A percentile compares a stretch with the other conserved stretches of the same genome.
Evolutionary conservation across 2,888 invertebrate species (phyloP).

Genomic region (Bugulina stolonifera): DNA sequence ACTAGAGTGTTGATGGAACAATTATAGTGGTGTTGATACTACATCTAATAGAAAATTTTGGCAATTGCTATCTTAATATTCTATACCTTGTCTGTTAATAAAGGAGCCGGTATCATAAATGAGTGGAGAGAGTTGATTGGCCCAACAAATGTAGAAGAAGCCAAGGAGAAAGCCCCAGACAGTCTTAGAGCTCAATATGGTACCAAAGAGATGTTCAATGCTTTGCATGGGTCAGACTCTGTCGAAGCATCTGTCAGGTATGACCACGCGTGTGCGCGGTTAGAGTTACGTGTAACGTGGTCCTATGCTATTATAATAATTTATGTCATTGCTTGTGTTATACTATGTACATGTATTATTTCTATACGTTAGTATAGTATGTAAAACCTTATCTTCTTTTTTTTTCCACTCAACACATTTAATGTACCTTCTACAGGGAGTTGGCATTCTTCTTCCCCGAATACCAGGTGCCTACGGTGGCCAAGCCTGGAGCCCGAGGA

Average conservation of each 20-base stretch:
- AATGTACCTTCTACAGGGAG: slow-evolving; percentile 37
- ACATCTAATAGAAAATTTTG: too few relatives aligned
- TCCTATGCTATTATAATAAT: too few relatives aligned
- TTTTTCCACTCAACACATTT: slow-evolving; percentile 6
- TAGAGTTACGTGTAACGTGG: too few relatives aligned
- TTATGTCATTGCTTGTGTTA: too few relatives aligned
- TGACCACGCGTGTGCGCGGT: too few relatives aligned
- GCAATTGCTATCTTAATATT: too few relatives aligned
- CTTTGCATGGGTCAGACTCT: slow-evolving; percentile 49
- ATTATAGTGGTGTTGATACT: too few relatives aligned
- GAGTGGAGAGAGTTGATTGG: slow-evolving; percentile 51
- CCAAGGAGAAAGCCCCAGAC: slow-evolving; percentile 46
- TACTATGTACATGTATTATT: slow-evolving; percentile 18
- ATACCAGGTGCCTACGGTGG: slow-evolving; percentile 36
- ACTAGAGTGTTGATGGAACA: too few relatives aligned
- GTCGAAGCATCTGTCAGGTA: slow-evolving; percentile 45
- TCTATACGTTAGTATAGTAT: not conserved
- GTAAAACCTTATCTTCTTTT: not conserved
- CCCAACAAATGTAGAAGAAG: slow-evolving; percentile 48
- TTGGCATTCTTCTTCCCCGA: slow-evolving; percentile 53
- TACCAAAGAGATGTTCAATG: slow-evolving; percentile 45
- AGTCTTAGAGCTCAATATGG: slow-evolving; percentile 52
- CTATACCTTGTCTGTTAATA: too few relatives aligned
- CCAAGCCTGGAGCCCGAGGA: slow-evolving; percentile 25
- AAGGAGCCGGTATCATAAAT: slow-evolving; percentile 43